Percentiles rank a stretch among this genome's conserved stretches.
Conservation (phyloP, 2,113 vertebrate genomes). For the Dicentrarchus labrax region DNA sequence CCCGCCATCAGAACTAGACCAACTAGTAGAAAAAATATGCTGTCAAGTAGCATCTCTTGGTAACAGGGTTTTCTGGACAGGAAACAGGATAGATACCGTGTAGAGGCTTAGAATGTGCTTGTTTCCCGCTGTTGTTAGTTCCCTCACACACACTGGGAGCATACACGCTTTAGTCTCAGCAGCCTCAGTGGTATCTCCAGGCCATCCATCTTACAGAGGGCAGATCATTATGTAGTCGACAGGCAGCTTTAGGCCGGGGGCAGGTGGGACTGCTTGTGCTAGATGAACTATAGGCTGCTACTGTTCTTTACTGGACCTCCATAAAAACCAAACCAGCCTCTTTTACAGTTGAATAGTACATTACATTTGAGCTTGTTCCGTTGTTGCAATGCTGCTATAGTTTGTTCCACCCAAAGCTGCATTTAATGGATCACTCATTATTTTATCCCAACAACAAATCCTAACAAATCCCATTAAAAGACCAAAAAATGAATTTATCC, state of each 20-base stretch:
- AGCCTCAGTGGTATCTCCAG: constrained; percentile 70
- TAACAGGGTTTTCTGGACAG: constrained; percentile 52
- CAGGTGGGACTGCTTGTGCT: constrained; percentile 68
- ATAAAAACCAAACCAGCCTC: constrained; percentile 45
- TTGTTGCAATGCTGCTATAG: constrained; percentile 7
- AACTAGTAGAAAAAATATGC: constrained; percentile 55
- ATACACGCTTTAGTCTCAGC: constrained; percentile 57
- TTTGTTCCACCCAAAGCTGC: constrained; percentile 41
- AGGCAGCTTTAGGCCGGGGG: constrained; percentile 74
- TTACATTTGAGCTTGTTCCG: constrained; percentile 31
- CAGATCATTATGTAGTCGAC: constrained; percentile 82
- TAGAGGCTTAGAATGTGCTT: constrained; percentile 56
- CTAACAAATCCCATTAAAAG: constrained; percentile 32
- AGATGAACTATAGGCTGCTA: constrained; percentile 70
- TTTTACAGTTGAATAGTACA: constrained; percentile 46
- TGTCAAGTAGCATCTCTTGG: constrained; percentile 33
- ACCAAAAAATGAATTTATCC: constrained; percentile 28
- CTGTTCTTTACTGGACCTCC: constrained; percentile 67
- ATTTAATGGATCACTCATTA: constrained; percentile 31
- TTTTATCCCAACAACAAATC: constrained; percentile 21
- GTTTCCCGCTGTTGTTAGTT: constrained; percentile 68
- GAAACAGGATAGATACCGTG: constrained; percentile 51
- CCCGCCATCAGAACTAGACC: constrained; percentile 2
- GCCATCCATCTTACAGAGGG: constrained; percentile 82
- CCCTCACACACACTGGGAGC: constrained; percentile 55